These are phyloP conservation scores for Glaucomys volans DNA, from an alignment of 2,113 vertebrate genomes.

Conservation along the genomic window DNA sequence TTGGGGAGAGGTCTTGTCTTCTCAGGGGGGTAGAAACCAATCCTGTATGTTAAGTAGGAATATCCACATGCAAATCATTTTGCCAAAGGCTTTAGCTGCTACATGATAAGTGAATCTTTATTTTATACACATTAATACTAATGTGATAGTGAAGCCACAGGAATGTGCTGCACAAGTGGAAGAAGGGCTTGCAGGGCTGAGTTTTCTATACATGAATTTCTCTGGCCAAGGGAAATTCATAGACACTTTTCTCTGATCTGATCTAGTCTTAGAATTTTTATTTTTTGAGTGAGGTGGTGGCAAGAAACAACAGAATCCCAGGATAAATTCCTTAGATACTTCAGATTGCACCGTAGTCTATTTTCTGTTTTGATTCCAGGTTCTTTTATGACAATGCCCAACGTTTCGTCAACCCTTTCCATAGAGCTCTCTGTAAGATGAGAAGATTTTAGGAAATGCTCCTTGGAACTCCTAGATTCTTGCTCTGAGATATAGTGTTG, in stretches of 20 bases:
- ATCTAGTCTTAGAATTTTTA: constrained; percentile 2
- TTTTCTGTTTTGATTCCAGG: constrained; percentile 20
- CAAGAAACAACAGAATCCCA: background rate
- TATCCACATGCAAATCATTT: background rate
- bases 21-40: background rate
- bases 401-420: background rate
- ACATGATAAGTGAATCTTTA: background rate
- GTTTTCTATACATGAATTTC: background rate
- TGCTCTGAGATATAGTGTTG: background rate
- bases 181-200: background rate
- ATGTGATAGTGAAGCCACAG: background rate
- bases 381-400: background rate
- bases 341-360: background rate
- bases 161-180: background rate
- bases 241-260: background rate
- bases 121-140: background rate
- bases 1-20: constrained; percentile 26
- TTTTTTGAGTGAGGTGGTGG: background rate
- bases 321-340: background rate
- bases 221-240: background rate
- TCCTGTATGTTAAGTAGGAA: constrained; percentile 19
- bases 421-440: background rate
- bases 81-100: background rate
- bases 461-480: background rate
- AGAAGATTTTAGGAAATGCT: background rate